Conservation (phyloP, 2,888 invertebrate genomes). For the Stenchaetothrips biformis region DNA sequence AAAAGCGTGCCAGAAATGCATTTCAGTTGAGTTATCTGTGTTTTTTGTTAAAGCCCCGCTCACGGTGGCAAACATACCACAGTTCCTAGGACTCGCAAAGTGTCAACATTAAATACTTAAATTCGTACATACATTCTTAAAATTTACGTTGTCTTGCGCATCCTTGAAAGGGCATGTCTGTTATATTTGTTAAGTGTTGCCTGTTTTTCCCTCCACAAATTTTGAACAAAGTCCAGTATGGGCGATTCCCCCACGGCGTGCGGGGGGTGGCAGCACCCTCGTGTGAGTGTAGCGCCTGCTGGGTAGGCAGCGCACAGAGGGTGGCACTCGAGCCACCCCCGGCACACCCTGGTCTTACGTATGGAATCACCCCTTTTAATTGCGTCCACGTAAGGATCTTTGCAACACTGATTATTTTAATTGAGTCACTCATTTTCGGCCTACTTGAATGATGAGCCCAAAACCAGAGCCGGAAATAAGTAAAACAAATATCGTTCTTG, state of each 20-base stretch:
- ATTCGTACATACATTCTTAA: not conserved
- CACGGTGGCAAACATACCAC: conserved; percentile 12
- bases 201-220: conserved; percentile 19
- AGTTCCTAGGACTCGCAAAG: conserved; percentile 22
- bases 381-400: not conserved
- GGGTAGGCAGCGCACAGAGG: no score
- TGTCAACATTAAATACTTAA: conserved; percentile 10
- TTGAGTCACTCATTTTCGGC: conserved; percentile 14
- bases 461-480: not conserved
- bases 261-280: no score
- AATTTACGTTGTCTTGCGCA: not conserved
- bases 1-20: not conserved
- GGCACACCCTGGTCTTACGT: no score
- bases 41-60: conserved; percentile 2
- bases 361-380: not conserved
- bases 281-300: no score
- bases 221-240: conserved; percentile 5
- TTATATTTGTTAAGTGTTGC: conserved; percentile 19
- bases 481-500: conserved; percentile 21
- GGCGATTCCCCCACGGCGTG: no score
- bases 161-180: not conserved
- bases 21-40: conserved; percentile 20
- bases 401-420: conserved; percentile 15
- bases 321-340: no score
- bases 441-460: not conserved